Conservation (phyloP, 2,113 vertebrate species). For the Nothobranchius furzeri region DNA sequence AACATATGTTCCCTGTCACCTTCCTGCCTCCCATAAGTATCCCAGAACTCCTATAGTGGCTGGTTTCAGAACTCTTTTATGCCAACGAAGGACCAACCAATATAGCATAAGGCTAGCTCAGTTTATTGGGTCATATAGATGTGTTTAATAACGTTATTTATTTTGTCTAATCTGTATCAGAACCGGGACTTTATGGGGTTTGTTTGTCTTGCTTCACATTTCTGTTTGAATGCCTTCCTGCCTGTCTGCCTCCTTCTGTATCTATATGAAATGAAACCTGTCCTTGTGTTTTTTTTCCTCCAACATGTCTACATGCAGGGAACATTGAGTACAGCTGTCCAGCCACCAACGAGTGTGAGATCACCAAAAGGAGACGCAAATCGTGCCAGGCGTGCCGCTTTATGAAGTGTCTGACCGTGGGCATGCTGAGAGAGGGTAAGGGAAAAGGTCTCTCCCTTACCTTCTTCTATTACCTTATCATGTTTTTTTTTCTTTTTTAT, state of each 20-base stretch:
- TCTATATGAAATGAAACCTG: conserved; percentile 43
- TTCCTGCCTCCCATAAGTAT: too few species aligned
- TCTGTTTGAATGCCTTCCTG: not conserved
- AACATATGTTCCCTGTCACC: too few species aligned
- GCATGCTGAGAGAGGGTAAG: conserved; percentile 99
- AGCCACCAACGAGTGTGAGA: conserved; percentile 98
- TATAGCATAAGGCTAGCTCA: too few species aligned
- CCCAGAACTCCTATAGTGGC: too few species aligned
- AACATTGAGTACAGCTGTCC: conserved; percentile 99
- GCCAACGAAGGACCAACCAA: too few species aligned
- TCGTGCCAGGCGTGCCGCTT: conserved; percentile 99
- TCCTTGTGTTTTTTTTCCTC: conserved; percentile 38
- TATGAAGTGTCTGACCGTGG: conserved; percentile 99
- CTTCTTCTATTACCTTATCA: conserved; percentile 49
- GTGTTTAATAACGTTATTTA: not conserved
- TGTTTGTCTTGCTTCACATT: not conserved
- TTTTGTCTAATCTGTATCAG: not conserved
- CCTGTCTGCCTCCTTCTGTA: conserved; percentile 13
- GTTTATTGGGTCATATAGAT: not conserved
- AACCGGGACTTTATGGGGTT: not conserved
- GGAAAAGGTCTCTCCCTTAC: conserved; percentile 71
- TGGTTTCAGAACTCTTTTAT: too few species aligned
- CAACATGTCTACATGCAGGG: conserved; percentile 80
- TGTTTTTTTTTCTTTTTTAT: conserved; percentile 46
- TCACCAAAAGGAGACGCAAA: conserved; percentile 99